phyloP scores from a whole-genome alignment of 64 coral and sea anemone genomes.

The Stichodactyla mertensii region DNA sequence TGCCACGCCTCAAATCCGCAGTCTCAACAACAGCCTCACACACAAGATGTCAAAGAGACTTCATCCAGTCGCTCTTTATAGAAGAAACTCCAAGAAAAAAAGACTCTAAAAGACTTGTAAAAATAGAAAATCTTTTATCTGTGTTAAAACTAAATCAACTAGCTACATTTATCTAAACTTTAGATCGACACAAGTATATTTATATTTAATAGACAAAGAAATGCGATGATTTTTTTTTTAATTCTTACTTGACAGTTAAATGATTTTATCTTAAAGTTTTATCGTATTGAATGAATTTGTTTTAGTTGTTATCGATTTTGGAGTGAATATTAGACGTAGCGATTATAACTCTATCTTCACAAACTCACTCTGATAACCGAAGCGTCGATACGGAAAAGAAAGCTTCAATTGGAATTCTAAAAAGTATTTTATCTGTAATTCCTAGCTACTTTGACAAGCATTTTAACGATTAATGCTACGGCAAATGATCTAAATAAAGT shows the following conservation, averaged over 20 bases:
- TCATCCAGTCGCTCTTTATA: background rate
- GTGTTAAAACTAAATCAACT: no score
- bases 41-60: background rate
- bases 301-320: background rate
- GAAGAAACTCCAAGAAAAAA: background rate
- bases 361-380: background rate
- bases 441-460: background rate
- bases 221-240: background rate
- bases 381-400: background rate
- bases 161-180: background rate
- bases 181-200: background rate
- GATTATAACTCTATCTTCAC: background rate
- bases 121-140: background rate
- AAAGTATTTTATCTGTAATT: background rate
- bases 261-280: background rate
- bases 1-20: constrained; percentile 24
- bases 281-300: background rate
- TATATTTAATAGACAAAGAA: background rate
- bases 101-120: background rate
- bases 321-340: background rate
- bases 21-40: background rate
- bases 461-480: background rate
- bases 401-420: background rate
- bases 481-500: background rate
- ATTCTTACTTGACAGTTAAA: background rate